Conservation (phyloP, 2,888 invertebrate species). For the Amaurobius ferox region DNA sequence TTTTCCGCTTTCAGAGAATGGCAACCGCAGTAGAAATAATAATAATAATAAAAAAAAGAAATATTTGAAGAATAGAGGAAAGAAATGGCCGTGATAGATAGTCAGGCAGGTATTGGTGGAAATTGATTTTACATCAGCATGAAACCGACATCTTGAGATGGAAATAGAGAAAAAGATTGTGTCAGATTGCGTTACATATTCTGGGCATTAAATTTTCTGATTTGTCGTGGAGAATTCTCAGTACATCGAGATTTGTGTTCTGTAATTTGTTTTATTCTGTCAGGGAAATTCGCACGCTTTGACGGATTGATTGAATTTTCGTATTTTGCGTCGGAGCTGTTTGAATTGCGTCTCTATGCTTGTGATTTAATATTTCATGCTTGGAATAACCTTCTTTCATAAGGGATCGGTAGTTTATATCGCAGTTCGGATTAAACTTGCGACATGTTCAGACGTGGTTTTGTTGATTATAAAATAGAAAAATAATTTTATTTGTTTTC, state of each 20-base stretch:
- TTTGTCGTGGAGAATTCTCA: not conserved
- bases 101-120: not conserved
- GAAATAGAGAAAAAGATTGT: not conserved
- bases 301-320: no score
- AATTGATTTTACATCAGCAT: constrained; percentile 14
- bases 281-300: no score
- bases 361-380: no score
- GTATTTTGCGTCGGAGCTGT: no score
- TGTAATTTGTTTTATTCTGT: not conserved
- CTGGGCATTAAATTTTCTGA: not conserved
- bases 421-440: no score
- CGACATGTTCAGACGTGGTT: no score
- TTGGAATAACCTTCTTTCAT: no score
- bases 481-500: no score
- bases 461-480: no score
- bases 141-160: not conserved
- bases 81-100: constrained; percentile 10
- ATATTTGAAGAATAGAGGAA: not conserved
- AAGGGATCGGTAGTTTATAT: no score
- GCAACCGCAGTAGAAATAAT: not conserved
- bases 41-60: not conserved
- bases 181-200: not conserved
- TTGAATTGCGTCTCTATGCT: no score
- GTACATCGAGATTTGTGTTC: not conserved
- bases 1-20: constrained; percentile 1